These are phyloP conservation scores for Neosilurus hyrtlii DNA, from an alignment of 2,797 vertebrate species.

Conservation along the genomic window DNA sequence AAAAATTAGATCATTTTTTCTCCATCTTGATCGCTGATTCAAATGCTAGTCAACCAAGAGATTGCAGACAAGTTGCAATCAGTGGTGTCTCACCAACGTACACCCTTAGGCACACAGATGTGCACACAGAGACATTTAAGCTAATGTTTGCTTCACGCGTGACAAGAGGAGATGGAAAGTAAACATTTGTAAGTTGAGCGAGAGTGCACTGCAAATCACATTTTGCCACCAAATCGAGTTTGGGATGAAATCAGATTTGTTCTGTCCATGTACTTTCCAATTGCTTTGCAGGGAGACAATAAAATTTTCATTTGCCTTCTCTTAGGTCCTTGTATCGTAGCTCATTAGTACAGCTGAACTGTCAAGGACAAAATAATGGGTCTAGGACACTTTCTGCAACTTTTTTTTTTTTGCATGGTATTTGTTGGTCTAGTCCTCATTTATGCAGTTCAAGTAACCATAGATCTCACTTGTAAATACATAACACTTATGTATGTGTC, in stretches of 20 bases:
- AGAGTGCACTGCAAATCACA: slow-evolving; percentile 58
- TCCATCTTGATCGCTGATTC: slow-evolving; percentile 21
- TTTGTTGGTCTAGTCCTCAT: background rate
- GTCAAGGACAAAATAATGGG: slow-evolving; percentile 1
- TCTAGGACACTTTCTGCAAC: background rate
- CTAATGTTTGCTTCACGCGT: slow-evolving; percentile 33
- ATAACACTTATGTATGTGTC: background rate
- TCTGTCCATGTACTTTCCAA: slow-evolving; percentile 57
- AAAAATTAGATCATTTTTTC: slow-evolving; percentile 19
- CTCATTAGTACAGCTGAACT: background rate
- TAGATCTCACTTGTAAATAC: background rate
- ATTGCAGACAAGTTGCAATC: background rate
- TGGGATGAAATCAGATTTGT: slow-evolving; percentile 59
- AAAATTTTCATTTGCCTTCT: slow-evolving; percentile 52
- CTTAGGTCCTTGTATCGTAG: slow-evolving; percentile 20
- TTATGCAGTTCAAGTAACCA: background rate
- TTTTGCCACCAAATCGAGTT: slow-evolving; percentile 60
- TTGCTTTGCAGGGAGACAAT: slow-evolving; percentile 56
- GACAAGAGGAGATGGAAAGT: slow-evolving; percentile 48
- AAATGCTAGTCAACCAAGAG: background rate
- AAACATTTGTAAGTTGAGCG: slow-evolving; percentile 56
- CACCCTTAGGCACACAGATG: slow-evolving; percentile 21
- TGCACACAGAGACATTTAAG: slow-evolving; percentile 27
- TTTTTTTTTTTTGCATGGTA: background rate
- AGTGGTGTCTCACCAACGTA: background rate